phyloP scores from a whole-genome alignment of 2,888 invertebrate species.

The Drosophila gaucha region DNA sequence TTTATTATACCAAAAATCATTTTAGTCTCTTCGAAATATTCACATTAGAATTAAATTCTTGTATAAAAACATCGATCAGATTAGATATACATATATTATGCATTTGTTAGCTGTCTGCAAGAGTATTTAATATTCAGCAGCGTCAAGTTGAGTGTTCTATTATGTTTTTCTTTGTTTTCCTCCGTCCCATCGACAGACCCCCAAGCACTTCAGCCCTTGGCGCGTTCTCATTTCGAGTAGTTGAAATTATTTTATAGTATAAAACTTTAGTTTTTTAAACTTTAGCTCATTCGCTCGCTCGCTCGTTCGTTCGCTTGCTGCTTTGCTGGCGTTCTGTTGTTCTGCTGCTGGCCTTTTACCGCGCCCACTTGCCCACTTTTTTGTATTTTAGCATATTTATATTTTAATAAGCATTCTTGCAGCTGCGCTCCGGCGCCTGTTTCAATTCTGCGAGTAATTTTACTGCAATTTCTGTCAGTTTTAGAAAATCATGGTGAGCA shows the following conservation, averaged over 20 bases:
- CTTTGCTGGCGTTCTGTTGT: constrained; percentile 15
- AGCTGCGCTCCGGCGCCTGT: constrained; percentile 72
- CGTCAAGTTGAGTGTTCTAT: background rate
- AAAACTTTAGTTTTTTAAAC: constrained; percentile 79
- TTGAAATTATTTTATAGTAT: constrained; percentile 80
- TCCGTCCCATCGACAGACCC: constrained; percentile 6
- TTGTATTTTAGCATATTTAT: constrained; percentile 76
- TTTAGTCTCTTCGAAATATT: too few species aligned
- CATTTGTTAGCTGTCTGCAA: background rate
- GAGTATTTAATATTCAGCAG: background rate
- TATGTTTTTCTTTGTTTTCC: constrained; percentile 23
- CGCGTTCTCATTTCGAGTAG: constrained; percentile 77
- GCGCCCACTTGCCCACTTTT: constrained; percentile 42
- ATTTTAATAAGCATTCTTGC: constrained; percentile 79
- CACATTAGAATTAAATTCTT: too few species aligned
- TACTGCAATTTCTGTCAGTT: constrained; percentile 79
- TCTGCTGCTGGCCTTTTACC: constrained; percentile 25
- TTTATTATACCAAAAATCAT: too few species aligned
- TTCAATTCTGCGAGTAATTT: constrained; percentile 65
- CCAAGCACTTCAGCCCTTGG: constrained; percentile 38
- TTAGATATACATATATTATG: too few species aligned
- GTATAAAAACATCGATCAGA: too few species aligned
- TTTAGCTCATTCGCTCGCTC: constrained; percentile 45
- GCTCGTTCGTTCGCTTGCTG: constrained; percentile 12
- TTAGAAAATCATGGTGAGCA: constrained; percentile 76